Evolutionary conservation across 2,888 invertebrate species (phyloP), one percentile per base, ranked within the genome.

Genomic region (Blastobasis lacticolella): DNA sequence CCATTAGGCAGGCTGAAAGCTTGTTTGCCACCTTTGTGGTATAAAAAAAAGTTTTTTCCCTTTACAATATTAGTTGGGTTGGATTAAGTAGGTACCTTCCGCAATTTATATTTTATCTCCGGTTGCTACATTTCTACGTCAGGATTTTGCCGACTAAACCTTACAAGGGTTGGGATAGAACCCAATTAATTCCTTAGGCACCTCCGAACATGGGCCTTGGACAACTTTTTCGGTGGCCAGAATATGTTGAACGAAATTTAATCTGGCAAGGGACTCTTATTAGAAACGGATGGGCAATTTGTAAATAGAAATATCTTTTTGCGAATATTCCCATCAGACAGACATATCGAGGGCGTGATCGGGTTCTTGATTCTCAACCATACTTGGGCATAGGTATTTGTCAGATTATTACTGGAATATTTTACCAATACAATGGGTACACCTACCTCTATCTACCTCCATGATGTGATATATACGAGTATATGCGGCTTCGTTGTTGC

Each of bases 171-270:
- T 52, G 66, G 67, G 63, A 64, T 63, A 61, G 61, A 61, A 71
- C 75, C 75, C 75, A 76, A 76, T 76, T 76, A 76, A 76, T 73
- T 71, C 66, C 61, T 60, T 61, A 66, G 71, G 64, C 73, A 68
- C 73, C 73, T 70, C 59, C 54, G 61, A 52, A 60, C 62, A 61
- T 57, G 57, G 49, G 57, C 55, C 58, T 52, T 57, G 46, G 56
- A 59, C 58, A 62, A 64, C 60, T 62, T 66, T 64, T 65, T 64
- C 57, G 59, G 57, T 50, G 51, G 46, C 53, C 23, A 52, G 55
- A 55, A 59, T 55, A 52, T 58, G 57, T 58, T 61, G 56, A 57
- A 60, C 58, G 53, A 62, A 66, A 66, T 64, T 64, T 62, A 62
- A 65, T 65, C 62, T 55, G 51, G 49, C 53, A 7, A 47, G 37